phyloP scores from a whole-genome alignment of 2,797 vertebrate genomes.

The Halcyon leucocephala region DNA sequence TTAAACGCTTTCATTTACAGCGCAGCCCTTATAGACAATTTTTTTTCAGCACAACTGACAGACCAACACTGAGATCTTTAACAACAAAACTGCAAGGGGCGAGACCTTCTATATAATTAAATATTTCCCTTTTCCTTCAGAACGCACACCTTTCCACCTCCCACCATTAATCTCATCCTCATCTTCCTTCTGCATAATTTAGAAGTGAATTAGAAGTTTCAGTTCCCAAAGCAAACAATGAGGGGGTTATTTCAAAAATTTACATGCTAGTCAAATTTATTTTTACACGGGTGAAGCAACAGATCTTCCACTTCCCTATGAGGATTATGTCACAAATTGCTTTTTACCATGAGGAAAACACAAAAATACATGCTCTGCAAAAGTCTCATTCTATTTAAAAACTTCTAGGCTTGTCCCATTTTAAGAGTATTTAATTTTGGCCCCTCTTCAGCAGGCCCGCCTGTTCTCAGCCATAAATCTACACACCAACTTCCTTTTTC shows the following conservation, averaged over 20 bases:
- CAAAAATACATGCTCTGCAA: neutral
- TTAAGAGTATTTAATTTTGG: neutral
- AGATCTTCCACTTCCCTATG: conserved; percentile 26
- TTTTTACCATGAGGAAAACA: neutral
- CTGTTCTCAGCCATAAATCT: conserved; percentile 11
- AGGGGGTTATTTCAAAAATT: neutral
- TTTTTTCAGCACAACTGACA: neutral
- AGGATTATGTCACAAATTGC: neutral
- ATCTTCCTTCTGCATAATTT: neutral
- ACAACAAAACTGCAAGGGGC: neutral
- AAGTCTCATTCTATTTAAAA: neutral
- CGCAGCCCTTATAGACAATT: neutral
- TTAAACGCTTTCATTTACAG: neutral
- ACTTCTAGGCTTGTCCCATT: neutral
- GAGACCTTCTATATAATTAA: neutral
- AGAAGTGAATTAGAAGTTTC: neutral
- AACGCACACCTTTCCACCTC: neutral
- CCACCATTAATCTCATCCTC: neutral
- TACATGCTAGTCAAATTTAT: conserved; percentile 51
- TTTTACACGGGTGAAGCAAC: conserved; percentile 1
- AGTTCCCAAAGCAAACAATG: neutral
- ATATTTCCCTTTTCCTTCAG: neutral
- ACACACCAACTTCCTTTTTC: conserved; percentile 27
- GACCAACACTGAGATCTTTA: neutral
- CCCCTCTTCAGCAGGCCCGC: neutral